These are phyloP conservation scores for Halcyon malimbica DNA, from an alignment of 2,113 vertebrate species.

Conservation along the genomic window DNA sequence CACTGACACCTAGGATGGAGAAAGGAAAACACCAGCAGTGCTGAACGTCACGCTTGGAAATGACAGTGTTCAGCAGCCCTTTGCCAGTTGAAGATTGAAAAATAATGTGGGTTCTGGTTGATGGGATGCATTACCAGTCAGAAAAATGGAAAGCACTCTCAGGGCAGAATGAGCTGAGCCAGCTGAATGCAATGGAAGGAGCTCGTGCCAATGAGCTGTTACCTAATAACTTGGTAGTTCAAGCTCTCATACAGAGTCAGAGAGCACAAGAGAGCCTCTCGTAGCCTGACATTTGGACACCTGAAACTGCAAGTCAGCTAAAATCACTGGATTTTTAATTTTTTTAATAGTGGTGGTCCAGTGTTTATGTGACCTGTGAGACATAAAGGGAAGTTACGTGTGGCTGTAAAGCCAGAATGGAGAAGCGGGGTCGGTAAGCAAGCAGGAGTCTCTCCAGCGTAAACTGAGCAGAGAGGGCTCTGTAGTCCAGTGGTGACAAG, in stretches of 20 bases:
- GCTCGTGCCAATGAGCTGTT: background rate
- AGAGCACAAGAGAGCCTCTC: background rate
- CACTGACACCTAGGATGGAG: background rate
- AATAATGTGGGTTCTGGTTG: background rate
- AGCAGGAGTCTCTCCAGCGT: background rate
- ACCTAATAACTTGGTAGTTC: background rate
- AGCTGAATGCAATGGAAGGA: accelerated
- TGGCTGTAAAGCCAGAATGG: background rate
- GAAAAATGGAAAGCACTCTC: background rate
- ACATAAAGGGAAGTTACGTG: background rate
- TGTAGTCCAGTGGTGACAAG: background rate
- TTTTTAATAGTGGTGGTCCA: background rate
- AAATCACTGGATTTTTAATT: background rate
- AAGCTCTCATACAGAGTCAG: background rate
- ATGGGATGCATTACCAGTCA: background rate
- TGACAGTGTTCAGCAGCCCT: background rate
- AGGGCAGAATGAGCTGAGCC: background rate
- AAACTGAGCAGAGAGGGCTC: background rate
- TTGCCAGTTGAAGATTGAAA: background rate
- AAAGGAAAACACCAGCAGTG: background rate
- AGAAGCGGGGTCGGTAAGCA: background rate
- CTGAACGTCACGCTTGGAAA: background rate
- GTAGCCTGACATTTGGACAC: background rate
- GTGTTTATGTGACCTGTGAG: background rate
- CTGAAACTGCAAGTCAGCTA: background rate